phyloP scores from a whole-genome alignment of 2,113 vertebrate species.

The Morone chrysops region DNA sequence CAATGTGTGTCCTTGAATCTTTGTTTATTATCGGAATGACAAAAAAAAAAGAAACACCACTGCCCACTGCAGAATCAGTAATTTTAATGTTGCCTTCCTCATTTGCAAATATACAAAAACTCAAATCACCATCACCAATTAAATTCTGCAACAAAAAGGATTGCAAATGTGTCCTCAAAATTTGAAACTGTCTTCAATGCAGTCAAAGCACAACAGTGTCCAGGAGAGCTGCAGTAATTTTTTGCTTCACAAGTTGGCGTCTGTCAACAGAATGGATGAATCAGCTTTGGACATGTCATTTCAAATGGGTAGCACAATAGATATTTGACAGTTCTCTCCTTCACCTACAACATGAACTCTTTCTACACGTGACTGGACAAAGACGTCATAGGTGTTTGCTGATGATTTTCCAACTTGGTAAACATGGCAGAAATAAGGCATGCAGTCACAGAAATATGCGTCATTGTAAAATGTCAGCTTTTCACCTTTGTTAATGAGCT shows the following conservation, averaged over 20 bases:
- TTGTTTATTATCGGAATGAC: slow-evolving; percentile 23
- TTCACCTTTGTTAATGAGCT: slow-evolving; percentile 11
- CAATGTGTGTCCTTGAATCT: slow-evolving; percentile 2
- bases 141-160: neutral
- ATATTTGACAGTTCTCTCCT: neutral
- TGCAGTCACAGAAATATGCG: neutral
- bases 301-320: neutral
- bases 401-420: neutral
- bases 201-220: neutral
- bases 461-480: neutral
- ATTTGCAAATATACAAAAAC: slow-evolving; percentile 1
- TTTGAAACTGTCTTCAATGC: neutral
- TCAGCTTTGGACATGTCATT: slow-evolving; percentile 9
- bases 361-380: neutral
- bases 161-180: neutral
- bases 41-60: slow-evolving; percentile 26
- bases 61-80: neutral
- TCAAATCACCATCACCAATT: neutral
- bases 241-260: neutral
- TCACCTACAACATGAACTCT: neutral
- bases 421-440: neutral
- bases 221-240: neutral
- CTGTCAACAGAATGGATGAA: neutral
- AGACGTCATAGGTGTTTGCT: neutral
- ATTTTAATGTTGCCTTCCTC: neutral